These are phyloP conservation scores for Rattus rattus DNA, from an alignment of 2,113 vertebrate species.

Conservation along the genomic window DNA sequence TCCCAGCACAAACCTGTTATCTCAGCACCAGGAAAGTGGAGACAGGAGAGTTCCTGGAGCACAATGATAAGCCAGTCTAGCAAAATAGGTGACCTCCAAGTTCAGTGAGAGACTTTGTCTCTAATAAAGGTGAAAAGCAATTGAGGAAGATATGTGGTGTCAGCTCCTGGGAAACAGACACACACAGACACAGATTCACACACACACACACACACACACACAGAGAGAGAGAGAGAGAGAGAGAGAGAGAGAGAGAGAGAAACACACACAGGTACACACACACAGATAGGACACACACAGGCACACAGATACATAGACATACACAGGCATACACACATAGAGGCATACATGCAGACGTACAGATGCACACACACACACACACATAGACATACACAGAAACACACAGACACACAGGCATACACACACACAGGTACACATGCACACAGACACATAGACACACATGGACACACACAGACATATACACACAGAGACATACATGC, in stretches of 20 bases:
- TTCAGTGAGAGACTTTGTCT: background rate
- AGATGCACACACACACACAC: background rate
- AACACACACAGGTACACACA: too few species aligned
- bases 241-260: too few species aligned
- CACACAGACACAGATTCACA: background rate
- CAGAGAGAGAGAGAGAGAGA: too few species aligned
- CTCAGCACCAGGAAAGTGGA: background rate
- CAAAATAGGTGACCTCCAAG: background rate
- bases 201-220: background rate
- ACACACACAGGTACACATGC: background rate
- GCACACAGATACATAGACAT: background rate
- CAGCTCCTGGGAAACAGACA: background rate
- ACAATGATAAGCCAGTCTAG: background rate
- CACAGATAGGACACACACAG: background rate
- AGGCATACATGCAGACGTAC: background rate
- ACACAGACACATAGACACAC: background rate
- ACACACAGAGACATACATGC: background rate
- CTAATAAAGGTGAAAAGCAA: background rate
- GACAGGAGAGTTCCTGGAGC: background rate
- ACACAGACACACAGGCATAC: background rate
- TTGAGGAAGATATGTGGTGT: background rate
- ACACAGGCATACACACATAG: background rate
- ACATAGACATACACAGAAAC: too few species aligned
- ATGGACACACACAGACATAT: too few species aligned
- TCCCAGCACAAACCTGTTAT: too few species aligned